These are phyloP conservation scores for Ennomos quercinarius DNA, from an alignment of 2,888 invertebrate species.

Conservation along the genomic window DNA sequence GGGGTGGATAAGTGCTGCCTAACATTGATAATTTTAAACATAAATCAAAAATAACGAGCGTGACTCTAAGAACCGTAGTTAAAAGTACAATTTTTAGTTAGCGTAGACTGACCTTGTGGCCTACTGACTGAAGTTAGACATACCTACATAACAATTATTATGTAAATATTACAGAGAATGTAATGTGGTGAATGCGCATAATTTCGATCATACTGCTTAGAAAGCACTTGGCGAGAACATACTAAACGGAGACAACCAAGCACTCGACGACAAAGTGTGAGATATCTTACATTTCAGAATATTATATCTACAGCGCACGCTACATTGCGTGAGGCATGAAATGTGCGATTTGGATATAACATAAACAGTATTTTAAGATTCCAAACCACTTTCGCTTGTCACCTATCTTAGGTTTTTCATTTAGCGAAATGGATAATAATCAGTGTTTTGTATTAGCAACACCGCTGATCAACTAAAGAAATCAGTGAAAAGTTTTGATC, in stretches of 20 bases:
- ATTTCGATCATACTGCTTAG: conserved; percentile 29
- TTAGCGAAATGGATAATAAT: conserved; percentile 51
- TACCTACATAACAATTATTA: conserved; percentile 41
- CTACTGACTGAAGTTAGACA: conserved; percentile 35
- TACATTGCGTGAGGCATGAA: conserved; percentile 64
- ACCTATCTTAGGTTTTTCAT: conserved; percentile 49
- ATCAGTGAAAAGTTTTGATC: conserved; percentile 44
- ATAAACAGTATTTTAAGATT: conserved; percentile 54
- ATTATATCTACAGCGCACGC: conserved; percentile 52
- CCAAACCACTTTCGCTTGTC: conserved; percentile 67
- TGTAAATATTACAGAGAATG: conserved; percentile 39
- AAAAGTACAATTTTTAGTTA: conserved; percentile 23
- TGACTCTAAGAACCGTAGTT: conserved; percentile 1
- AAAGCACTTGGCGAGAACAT: conserved; percentile 20
- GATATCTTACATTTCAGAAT: conserved; percentile 29
- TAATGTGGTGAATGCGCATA: conserved; percentile 29
- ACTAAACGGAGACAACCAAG: conserved; percentile 37
- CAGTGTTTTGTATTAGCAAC: conserved; percentile 42
- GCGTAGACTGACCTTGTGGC: conserved; percentile 38
- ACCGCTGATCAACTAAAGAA: conserved; percentile 39
- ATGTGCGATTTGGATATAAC: conserved; percentile 57
- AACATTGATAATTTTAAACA: conserved; percentile 4
- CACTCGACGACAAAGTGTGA: conserved; percentile 32
- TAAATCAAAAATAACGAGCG: conserved; percentile 7
- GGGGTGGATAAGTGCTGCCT: conserved; percentile 10